phyloP scores from a whole-genome alignment of 1,140 invertebrate species.

The Diorhabda elongata region DNA sequence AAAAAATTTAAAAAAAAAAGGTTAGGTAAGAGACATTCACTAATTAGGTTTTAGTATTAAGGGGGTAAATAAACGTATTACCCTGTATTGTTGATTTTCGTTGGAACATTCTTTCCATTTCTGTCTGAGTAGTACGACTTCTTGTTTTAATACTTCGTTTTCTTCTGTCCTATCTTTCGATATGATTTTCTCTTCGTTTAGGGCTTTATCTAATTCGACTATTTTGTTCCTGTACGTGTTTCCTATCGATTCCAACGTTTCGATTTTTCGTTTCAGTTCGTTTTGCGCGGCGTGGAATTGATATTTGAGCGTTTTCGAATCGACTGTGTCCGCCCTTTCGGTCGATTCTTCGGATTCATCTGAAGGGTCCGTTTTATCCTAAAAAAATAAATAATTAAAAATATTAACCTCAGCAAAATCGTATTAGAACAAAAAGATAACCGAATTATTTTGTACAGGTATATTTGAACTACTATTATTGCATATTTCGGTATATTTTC shows the following conservation, averaged over 20 bases:
- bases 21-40: too few species aligned
- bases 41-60: too few species aligned
- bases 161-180: constrained; percentile 34
- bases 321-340: constrained; percentile 31
- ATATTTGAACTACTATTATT: too few species aligned
- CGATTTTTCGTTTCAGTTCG: constrained; percentile 47
- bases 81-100: constrained; percentile 46
- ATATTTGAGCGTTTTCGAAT: constrained; percentile 45
- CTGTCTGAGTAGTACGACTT: constrained; percentile 46
- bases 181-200: constrained; percentile 48
- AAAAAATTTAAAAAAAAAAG: background rate
- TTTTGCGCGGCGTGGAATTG: constrained; percentile 42
- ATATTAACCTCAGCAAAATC: background rate
- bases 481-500: too few species aligned
- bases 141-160: constrained; percentile 48
- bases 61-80: constrained; percentile 18
- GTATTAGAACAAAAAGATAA: too few species aligned
- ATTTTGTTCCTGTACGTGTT: constrained; percentile 46
- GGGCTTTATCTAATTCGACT: constrained; percentile 29
- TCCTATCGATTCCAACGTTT: constrained; percentile 46
- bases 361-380: constrained; percentile 20
- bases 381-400: constrained; percentile 3
- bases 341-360: constrained; percentile 23
- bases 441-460: too few species aligned
- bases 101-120: constrained; percentile 48